phyloP scores from a whole-genome alignment of 2,113 vertebrate genomes.

The Pogonocichla stellata region DNA sequence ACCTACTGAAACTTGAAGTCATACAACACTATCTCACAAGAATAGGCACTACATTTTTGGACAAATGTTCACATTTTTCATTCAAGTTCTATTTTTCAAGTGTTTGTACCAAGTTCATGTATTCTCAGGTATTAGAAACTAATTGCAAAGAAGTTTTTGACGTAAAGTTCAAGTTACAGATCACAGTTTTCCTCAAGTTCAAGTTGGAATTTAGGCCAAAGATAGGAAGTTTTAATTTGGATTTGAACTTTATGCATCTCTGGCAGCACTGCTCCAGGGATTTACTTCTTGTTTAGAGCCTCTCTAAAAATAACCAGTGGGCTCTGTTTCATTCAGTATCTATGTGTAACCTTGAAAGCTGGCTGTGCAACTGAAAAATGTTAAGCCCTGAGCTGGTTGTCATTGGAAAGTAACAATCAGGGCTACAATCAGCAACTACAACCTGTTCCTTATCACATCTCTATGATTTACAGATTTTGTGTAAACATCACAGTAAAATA shows the following conservation, averaged over 20 bases:
- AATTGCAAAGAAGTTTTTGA: neutral
- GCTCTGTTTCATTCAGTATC: constrained; percentile 49
- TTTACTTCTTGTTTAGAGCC: constrained; percentile 56
- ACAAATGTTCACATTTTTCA: neutral
- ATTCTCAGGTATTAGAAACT: neutral
- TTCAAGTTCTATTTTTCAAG: neutral
- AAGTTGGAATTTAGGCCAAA: constrained; percentile 37
- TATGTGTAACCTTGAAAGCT: constrained; percentile 39
- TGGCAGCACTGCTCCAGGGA: constrained; percentile 33
- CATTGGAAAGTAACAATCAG: neutral
- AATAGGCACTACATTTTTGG: neutral
- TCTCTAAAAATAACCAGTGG: constrained; percentile 55
- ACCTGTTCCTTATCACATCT: neutral
- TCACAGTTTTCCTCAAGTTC: constrained; percentile 39
- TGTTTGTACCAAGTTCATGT: neutral
- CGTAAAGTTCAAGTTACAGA: neutral
- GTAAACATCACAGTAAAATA: neutral
- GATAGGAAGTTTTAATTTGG: constrained; percentile 56
- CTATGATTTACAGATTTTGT: neutral
- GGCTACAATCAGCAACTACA: neutral
- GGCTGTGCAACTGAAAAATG: constrained; percentile 27
- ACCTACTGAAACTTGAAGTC: neutral
- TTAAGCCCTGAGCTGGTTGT: neutral
- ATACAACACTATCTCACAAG: neutral
- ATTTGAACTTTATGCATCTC: constrained; percentile 56